Evolutionary conservation across 2,888 invertebrate genomes (phyloP).

Genomic region (Suillia variegata): DNA sequence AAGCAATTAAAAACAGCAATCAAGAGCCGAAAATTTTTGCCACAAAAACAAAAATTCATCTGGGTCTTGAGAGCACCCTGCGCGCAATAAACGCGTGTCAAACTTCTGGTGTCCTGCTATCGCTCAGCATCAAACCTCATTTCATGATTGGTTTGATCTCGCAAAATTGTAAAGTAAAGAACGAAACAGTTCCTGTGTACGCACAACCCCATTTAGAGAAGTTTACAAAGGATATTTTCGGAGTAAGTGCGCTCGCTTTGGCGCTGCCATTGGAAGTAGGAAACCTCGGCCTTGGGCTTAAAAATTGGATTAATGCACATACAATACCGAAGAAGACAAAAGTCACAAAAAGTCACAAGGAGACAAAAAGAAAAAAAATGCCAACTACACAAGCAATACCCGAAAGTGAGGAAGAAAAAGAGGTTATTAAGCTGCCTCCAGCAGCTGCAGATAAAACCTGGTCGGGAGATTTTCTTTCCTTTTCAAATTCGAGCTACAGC

Average conservation of each 20-base stretch:
- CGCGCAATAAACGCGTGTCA: constrained; percentile 42
- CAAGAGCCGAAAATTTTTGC: constrained; percentile 31
- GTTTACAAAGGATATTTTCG: constrained; percentile 41
- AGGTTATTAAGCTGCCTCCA: neutral
- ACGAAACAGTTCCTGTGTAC: constrained; percentile 40
- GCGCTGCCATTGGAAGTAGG: constrained; percentile 35
- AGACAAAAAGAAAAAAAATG: constrained; percentile 12
- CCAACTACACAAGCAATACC: neutral
- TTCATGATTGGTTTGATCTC: constrained; percentile 44
- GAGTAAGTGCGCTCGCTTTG: constrained; percentile 38
- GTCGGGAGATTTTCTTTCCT: constrained; percentile 46
- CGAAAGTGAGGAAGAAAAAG: neutral
- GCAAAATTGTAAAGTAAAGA: constrained; percentile 39
- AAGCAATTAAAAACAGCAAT: constrained; percentile 24
- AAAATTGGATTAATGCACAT: constrained; percentile 37
- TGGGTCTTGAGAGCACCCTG: constrained; percentile 47
- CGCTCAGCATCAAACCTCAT: constrained; percentile 44
- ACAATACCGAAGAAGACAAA: constrained; percentile 2
- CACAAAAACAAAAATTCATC: constrained; percentile 32
- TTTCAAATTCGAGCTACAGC: constrained; percentile 18
- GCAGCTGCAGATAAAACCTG: constrained; percentile 22
- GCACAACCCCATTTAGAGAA: constrained; percentile 47
- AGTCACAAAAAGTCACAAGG: neutral
- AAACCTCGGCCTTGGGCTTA: constrained; percentile 29
- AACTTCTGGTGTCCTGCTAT: constrained; percentile 45